Evolutionary conservation across 1,140 invertebrate species (phyloP), one percentile per base, ranked within the genome.

Genomic region (Cyrtorhinus lividipennis): DNA sequence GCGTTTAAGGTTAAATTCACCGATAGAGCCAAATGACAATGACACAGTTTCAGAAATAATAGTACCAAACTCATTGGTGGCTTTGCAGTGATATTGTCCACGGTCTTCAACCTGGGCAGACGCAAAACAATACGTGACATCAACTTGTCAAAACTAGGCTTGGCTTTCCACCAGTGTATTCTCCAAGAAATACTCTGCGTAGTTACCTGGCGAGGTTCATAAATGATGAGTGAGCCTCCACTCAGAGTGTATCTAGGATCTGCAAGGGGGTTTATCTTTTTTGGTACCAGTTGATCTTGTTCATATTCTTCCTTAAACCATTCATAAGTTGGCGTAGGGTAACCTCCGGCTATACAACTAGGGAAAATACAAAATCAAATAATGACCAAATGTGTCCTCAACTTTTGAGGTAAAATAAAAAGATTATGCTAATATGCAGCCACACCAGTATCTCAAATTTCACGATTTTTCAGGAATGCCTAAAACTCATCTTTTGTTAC

Each of bases 261-360:
- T 23, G 65, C 66, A 56, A 95, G 69, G 0, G 88, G 89, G 75
- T 95, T 82, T 66, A 95, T 90, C 72, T 78, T 78, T 38, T 73
- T 78, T 13, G 82, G 82, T 64, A 85, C 74, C 1, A 89, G 71
- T 26, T 78, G 78, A 70, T 90, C 86, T 68, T 90, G 85, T 69
- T 86, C 80, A 74, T 90, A 93, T 67, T 88, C 82, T 77, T 95
- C 91, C 69, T 86, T 84, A 70, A 82, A 96, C 93, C 93, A 97
- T 71, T 86, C 81, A 72, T 97, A 98, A 3, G 82, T 85, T 0
- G 93, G 90, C 13, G 87, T 81, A 1, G 95, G 94, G 75, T 87
- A 95, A 1, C 90, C 93, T 57, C 83, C 85, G 64, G 92, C 92
- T 61, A 90, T 75, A 75, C 92, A 96, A 67, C 80, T 78, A 62